phyloP scores from a whole-genome alignment of 2,888 invertebrate genomes.

The Conops quadrifasciatus region DNA sequence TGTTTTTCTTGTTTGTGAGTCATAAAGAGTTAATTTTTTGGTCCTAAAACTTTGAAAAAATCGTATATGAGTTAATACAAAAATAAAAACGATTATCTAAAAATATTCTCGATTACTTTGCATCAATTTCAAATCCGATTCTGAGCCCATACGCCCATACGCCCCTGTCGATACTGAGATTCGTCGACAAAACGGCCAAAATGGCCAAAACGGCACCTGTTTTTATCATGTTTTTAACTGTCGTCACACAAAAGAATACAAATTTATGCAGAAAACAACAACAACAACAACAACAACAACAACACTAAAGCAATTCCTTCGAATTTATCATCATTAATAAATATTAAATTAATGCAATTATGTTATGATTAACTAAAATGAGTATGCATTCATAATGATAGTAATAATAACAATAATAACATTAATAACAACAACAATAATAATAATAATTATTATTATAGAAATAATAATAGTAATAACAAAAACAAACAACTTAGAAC shows the following conservation, averaged over 20 bases:
- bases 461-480: too few relatives aligned
- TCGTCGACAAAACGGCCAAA: not conserved
- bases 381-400: too few relatives aligned
- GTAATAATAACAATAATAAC: too few relatives aligned
- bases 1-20: too few relatives aligned
- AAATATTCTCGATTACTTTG: not conserved
- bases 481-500: too few relatives aligned
- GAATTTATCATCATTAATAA: conserved; percentile 42
- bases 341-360: conserved; percentile 44
- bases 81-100: too few relatives aligned
- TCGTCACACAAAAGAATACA: not conserved
- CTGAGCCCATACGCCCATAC: not conserved
- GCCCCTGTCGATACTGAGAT: not conserved
- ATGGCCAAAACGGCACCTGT: not conserved
- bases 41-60: too few relatives aligned
- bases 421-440: too few relatives aligned
- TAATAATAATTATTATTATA: too few relatives aligned
- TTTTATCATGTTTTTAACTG: not conserved
- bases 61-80: too few relatives aligned
- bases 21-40: too few relatives aligned
- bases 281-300: not conserved
- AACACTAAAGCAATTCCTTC: not conserved
- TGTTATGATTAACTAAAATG: not conserved
- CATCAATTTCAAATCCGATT: too few relatives aligned
- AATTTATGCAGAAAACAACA: not conserved